Evolutionary conservation across 2,888 invertebrate genomes (phyloP).

Genomic region (Carabus problematicus): DNA sequence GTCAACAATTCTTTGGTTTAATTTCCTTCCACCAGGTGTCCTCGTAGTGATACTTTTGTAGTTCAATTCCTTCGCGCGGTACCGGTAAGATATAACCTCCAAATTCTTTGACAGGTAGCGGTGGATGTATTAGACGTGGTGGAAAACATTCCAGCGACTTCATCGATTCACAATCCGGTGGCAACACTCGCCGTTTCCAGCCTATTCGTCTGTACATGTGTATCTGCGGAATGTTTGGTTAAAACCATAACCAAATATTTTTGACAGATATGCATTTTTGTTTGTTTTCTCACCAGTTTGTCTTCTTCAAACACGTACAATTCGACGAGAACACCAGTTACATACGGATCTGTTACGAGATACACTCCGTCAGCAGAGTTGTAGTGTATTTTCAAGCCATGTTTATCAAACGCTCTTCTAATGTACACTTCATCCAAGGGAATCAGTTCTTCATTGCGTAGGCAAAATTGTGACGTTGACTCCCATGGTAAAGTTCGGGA

Average conservation of each 20-base stretch:
- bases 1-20: slow-evolving; percentile 58
- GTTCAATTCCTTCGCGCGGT: slow-evolving; percentile 64
- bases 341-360: slow-evolving; percentile 53
- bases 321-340: slow-evolving; percentile 55
- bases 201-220: slow-evolving; percentile 62
- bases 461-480: slow-evolving; percentile 62
- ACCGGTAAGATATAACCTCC: slow-evolving; percentile 61
- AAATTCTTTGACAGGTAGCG: slow-evolving; percentile 60
- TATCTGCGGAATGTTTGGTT: slow-evolving; percentile 52
- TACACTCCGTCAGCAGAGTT: slow-evolving; percentile 62
- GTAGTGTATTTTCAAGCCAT: slow-evolving; percentile 59
- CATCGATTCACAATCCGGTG: slow-evolving; percentile 63
- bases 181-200: slow-evolving; percentile 62
- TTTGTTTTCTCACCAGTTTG: slow-evolving; percentile 56
- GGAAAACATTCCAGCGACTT: slow-evolving; percentile 64
- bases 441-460: slow-evolving; percentile 60
- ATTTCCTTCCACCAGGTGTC: slow-evolving; percentile 65
- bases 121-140: slow-evolving; percentile 59
- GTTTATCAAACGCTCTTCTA: slow-evolving; percentile 60
- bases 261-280: background rate
- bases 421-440: slow-evolving; percentile 60
- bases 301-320: slow-evolving; percentile 63
- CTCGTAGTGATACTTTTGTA: slow-evolving; percentile 67
- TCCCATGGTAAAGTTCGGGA: slow-evolving; percentile 65
- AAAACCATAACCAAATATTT: too few species aligned